Conservation (phyloP, 2,888 invertebrate genomes). For the Nomada fucata region DNA sequence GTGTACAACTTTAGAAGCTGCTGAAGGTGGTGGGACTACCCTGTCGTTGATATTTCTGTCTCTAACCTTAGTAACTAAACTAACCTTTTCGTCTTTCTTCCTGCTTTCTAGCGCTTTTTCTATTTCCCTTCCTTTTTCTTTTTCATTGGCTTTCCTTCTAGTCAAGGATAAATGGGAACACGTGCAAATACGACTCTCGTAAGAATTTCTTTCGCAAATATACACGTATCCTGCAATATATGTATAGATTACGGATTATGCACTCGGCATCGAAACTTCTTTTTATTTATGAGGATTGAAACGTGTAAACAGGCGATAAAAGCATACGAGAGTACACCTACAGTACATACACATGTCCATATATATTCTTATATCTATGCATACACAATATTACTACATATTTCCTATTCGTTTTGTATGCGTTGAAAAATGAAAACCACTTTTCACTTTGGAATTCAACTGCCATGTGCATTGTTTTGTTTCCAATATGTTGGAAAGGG, state of each 20-base stretch:
- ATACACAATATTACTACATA: too few species aligned
- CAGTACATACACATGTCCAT: too few species aligned
- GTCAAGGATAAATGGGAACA: conserved; percentile 46
- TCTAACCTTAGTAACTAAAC: conserved; percentile 68
- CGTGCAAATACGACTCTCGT: conserved; percentile 37
- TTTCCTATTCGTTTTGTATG: too few species aligned
- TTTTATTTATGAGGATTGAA: conserved; percentile 7
- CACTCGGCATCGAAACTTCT: neutral
- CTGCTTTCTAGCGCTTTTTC: conserved; percentile 23
- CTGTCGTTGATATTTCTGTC: conserved; percentile 71
- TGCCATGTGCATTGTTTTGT: conserved; percentile 13
- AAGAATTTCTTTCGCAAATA: conserved; percentile 50
- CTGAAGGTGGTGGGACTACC: conserved; percentile 48
- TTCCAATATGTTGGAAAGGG: conserved; percentile 4
- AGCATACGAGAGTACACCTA: neutral
- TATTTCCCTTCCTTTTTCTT: conserved; percentile 17
- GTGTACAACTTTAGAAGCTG: conserved; percentile 45
- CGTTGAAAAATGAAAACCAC: neutral
- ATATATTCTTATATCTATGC: too few species aligned
- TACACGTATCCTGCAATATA: neutral
- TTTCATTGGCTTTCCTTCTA: conserved; percentile 15
- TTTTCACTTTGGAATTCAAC: neutral
- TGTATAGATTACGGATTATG: conserved; percentile 1
- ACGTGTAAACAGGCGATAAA: neutral
- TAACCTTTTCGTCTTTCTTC: conserved; percentile 56